Conservation (phyloP, 1,140 invertebrate genomes). For the Drosophila sulfurigaster region DNA sequence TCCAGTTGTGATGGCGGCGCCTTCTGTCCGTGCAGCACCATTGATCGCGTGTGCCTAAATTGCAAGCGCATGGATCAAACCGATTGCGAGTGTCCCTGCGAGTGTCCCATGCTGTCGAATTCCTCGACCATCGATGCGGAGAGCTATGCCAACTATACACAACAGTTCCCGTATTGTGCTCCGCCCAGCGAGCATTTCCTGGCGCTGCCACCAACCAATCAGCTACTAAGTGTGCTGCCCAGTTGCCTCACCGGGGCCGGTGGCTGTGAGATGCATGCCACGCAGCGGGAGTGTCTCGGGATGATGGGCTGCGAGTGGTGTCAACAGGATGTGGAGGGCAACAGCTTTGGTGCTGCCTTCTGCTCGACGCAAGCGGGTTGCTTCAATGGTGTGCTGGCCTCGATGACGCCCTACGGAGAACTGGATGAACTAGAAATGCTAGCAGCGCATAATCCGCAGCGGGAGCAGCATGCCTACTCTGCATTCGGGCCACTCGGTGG, state of each 20-base stretch:
- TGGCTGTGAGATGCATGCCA: slow-evolving; percentile 91
- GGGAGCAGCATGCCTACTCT: slow-evolving; percentile 86
- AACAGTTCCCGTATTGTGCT: slow-evolving; percentile 75
- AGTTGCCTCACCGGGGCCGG: slow-evolving; percentile 87
- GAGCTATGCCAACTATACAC: slow-evolving; percentile 71
- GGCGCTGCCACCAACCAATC: slow-evolving; percentile 61
- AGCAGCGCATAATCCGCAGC: slow-evolving; percentile 85
- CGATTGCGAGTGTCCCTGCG: slow-evolving; percentile 97
- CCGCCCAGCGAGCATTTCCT: slow-evolving; percentile 80
- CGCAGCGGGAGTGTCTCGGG: slow-evolving; percentile 92
- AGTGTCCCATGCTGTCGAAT: slow-evolving; percentile 90
- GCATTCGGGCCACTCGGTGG: slow-evolving; percentile 88
- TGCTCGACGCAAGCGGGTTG: slow-evolving; percentile 92
- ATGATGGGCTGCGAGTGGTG: slow-evolving; percentile 97
- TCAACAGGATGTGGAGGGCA: slow-evolving; percentile 90
- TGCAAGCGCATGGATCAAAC: slow-evolving; percentile 97
- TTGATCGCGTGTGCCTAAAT: slow-evolving; percentile 95
- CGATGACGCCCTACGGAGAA: slow-evolving; percentile 92
- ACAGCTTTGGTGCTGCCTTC: slow-evolving; percentile 89
- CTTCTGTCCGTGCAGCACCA: slow-evolving; percentile 97
- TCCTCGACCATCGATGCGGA: slow-evolving; percentile 54
- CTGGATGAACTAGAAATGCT: slow-evolving; percentile 87
- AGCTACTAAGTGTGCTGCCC: slow-evolving; percentile 54
- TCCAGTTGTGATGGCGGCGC: slow-evolving; percentile 90
- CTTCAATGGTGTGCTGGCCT: slow-evolving; percentile 93